A percentile compares a stretch with the other conserved stretches of the same genome.
Evolutionary conservation across 2,113 vertebrate genomes (phyloP).

Genomic region (Cynoglossus semilaevis): DNA sequence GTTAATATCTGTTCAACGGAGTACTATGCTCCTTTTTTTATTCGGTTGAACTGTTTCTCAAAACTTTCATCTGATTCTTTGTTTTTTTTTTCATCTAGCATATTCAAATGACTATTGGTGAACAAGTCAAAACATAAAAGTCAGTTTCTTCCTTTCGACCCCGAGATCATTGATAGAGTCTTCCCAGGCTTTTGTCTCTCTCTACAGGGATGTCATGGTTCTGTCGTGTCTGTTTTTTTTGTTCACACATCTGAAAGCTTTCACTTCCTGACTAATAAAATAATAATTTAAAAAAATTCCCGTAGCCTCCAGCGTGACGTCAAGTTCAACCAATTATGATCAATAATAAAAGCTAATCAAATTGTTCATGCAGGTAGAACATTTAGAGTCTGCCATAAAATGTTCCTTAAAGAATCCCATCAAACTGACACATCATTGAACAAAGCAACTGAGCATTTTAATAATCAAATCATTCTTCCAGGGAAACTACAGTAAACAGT

Average conservation of each 20-base stretch:
- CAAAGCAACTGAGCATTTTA: constrained; percentile 8
- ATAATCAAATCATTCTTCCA: constrained; percentile 19
- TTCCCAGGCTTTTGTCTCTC: constrained; percentile 7
- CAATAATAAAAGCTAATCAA: background rate
- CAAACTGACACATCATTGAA: constrained; percentile 11
- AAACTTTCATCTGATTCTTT: too few relatives aligned
- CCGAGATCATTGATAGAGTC: constrained; percentile 48
- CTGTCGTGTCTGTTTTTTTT: constrained; percentile 42
- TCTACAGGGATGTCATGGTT: constrained; percentile 38
- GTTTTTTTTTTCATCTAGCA: too few relatives aligned
- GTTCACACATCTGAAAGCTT: constrained; percentile 14
- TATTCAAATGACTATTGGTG: too few relatives aligned
- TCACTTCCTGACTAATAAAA: background rate
- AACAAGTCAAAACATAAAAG: too few relatives aligned
- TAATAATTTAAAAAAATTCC: too few relatives aligned
- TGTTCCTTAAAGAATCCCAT: constrained; percentile 7
- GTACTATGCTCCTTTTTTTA: too few relatives aligned
- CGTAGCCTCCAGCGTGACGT: too few relatives aligned
- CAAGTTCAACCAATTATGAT: too few relatives aligned
- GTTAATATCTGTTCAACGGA: too few relatives aligned
- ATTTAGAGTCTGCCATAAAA: constrained; percentile 20
- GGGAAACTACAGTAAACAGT: too few relatives aligned
- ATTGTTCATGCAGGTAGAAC: constrained; percentile 17
- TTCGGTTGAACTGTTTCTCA: too few relatives aligned
- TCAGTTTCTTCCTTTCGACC: constrained; percentile 14